These are phyloP conservation scores for Drosophila baimaii DNA, from an alignment of 1,140 invertebrate genomes.

Conservation along the genomic window DNA sequence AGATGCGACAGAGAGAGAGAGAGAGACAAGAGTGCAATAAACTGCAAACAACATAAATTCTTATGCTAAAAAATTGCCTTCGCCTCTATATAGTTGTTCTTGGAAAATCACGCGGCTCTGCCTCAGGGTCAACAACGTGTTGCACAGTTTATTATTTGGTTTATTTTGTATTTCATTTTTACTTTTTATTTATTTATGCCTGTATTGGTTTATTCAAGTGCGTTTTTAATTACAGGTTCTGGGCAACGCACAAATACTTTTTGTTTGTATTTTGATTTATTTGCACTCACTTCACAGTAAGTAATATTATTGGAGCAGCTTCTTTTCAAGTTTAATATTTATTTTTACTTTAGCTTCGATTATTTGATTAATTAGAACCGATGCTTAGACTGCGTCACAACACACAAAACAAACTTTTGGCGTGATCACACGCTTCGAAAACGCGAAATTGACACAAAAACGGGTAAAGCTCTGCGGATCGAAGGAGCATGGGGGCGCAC, in stretches of 20 bases:
- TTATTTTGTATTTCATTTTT: constrained; percentile 13
- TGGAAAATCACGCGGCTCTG: constrained; percentile 56
- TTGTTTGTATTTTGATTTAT: constrained; percentile 27
- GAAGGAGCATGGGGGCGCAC: constrained; percentile 49
- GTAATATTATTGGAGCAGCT: constrained; percentile 21
- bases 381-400: constrained; percentile 23
- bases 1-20: background rate
- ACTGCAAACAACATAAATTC: constrained; percentile 55
- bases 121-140: constrained; percentile 70
- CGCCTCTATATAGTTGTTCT: constrained; percentile 39
- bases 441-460: constrained; percentile 38
- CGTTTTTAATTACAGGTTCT: constrained; percentile 76
- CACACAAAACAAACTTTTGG: constrained; percentile 6
- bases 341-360: background rate
- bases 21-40: constrained; percentile 29
- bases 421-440: constrained; percentile 22
- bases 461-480: constrained; percentile 14
- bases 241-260: constrained; percentile 20
- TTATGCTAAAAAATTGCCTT: constrained; percentile 58
- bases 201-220: constrained; percentile 55
- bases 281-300: constrained; percentile 44
- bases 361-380: constrained; percentile 18
- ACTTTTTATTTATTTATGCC: constrained; percentile 10
- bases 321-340: constrained; percentile 1
- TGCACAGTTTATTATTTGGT: constrained; percentile 21